Evolutionary conservation across 1,140 invertebrate genomes (phyloP), one percentile per base, ranked within the genome.

Genomic region (Ylistrum balloti): DNA sequence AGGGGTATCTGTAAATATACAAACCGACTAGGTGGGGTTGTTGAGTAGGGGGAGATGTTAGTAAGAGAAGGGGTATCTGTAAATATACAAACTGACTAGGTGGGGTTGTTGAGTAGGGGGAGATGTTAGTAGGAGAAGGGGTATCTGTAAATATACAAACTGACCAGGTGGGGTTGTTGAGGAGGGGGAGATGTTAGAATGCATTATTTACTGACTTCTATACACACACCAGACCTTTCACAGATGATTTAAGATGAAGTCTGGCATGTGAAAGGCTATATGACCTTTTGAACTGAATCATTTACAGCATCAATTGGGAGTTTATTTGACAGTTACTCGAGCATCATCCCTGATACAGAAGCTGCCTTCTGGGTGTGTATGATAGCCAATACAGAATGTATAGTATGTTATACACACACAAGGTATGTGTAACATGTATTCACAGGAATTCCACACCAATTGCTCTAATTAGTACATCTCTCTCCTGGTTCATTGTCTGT

Each of bases 251-350:
- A n/a, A 7, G 9, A 74, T n/a, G 22, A 74, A 17, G 56, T 74
- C 28, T 74, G 56, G 56, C 56, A 74, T n/a, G 20, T 74, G 56
- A 74, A 74, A 74, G 15, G 56, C 56, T 74, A n/a, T 74, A 74
- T 74, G 56, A 74, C 56, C 56, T 74, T 74, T 74, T 74, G 56
- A 74, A 74, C 56, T 28, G 56, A 45, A 74, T 74, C 56, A 74
- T 74, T 74, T 74, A 28, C 56, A 74, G 56, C 22, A n/a, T 74
- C 56, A 74, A 74, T 74, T n/a, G 56, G 22, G 56, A 74, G 56
- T 28, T 17, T 74, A 28, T 74, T 28, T 74, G 56, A 74, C n/a
- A 28, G 56, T 28, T 74, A 74, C n/a, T 74, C 5, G 2, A 28
- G n/a, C 56, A 45, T 45, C 41, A 9, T 45, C 41, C 41, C 41